Evolutionary conservation across 2,113 vertebrate genomes (phyloP).

Genomic region (Daubentonia madagascariensis): DNA sequence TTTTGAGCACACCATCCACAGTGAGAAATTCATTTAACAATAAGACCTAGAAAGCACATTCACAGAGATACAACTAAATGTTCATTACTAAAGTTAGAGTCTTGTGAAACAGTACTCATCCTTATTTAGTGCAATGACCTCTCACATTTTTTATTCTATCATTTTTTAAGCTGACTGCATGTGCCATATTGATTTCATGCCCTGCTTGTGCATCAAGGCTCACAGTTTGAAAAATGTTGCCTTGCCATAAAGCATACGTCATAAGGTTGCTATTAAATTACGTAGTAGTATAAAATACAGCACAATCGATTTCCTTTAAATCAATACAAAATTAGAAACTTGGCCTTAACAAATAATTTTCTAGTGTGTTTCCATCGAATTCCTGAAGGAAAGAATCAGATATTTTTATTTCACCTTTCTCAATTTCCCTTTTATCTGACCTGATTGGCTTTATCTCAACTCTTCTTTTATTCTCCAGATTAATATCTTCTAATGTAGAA

Average conservation of each 20-base stretch:
- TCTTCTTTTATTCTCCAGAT: neutral
- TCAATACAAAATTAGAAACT: conserved; percentile 22
- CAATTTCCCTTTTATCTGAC: neutral
- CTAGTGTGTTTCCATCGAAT: neutral
- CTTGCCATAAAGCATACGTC: neutral
- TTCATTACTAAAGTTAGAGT: neutral
- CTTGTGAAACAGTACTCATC: neutral
- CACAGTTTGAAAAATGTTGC: neutral
- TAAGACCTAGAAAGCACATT: neutral
- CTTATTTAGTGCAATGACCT: neutral
- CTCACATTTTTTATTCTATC: neutral
- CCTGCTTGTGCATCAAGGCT: neutral
- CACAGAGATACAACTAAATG: neutral
- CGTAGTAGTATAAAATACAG: neutral
- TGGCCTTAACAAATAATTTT: neutral
- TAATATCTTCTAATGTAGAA: neutral
- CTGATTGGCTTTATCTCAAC: neutral
- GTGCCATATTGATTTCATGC: neutral
- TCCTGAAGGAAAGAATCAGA: neutral
- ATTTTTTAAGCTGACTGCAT: neutral
- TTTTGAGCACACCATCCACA: too few relatives aligned
- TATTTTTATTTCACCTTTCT: neutral
- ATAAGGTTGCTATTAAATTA: neutral
- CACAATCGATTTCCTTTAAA: neutral
- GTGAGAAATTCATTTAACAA: neutral